Conservation (phyloP, 2,888 invertebrate species). For the Drosophila lutescens region DNA sequence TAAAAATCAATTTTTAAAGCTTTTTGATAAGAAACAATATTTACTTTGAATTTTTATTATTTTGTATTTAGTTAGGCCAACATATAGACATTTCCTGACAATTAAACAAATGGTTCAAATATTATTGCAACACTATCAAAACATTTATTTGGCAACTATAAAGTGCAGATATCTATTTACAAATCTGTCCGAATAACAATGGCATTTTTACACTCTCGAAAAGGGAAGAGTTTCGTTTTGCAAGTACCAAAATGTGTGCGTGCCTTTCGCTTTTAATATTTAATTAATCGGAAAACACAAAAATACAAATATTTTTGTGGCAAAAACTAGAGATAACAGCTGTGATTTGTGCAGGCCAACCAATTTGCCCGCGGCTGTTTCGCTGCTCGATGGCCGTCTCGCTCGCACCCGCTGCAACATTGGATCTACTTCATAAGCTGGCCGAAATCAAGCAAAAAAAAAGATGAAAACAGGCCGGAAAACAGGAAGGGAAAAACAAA, state of each 20-base stretch:
- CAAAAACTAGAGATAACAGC: slow-evolving; percentile 12
- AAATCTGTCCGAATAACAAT: background rate
- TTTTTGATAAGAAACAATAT: too few species aligned
- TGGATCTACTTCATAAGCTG: slow-evolving; percentile 24
- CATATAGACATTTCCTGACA: too few species aligned
- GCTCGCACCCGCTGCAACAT: slow-evolving; percentile 1
- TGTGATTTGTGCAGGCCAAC: slow-evolving; percentile 3
- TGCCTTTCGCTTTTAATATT: background rate
- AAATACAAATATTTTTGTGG: background rate
- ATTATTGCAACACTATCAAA: background rate
- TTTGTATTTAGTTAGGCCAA: too few species aligned
- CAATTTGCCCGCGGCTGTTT: slow-evolving; percentile 16
- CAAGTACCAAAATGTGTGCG: background rate
- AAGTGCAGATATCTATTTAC: background rate
- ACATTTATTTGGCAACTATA: background rate
- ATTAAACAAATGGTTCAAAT: background rate
- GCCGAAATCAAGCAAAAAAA: slow-evolving; percentile 12
- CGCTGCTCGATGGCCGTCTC: slow-evolving; percentile 1
- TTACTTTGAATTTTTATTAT: too few species aligned
- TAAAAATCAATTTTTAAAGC: too few species aligned
- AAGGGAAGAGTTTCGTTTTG: background rate
- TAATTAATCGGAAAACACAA: background rate
- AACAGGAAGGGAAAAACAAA: background rate
- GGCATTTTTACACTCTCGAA: too few species aligned
- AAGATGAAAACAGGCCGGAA: slow-evolving; percentile 3